Base-by-base conservation (phyloP, 1,140 invertebrate species). In the Halyomorpha halys region DNA sequence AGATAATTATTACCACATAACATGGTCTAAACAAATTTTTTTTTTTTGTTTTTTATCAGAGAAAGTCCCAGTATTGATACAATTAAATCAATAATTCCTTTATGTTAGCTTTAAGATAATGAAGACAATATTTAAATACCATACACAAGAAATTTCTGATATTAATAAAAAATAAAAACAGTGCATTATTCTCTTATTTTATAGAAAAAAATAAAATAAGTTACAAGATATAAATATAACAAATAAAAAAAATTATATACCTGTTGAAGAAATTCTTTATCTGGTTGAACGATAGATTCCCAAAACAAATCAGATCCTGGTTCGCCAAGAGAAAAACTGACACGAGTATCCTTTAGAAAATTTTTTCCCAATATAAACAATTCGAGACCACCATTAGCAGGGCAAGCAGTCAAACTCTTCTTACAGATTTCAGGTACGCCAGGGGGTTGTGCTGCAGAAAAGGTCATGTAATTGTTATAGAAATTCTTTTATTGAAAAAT, bases 361-460 rank as follows among this genome's bases (percentile, higher is more conserved):
- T 98, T 97, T 76, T 97, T 97, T 13, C 95, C 94, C 61, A 98
- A 84, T 54, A 97, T 87, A 73, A 97, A 97, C 16, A 98, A 76
- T 72, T 97, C 94, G n/a, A 85, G 73, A 1, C 91, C 91, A 9
- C 94, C 94, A 51, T 81, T 81, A 0, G 86, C 86, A 11, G 85
- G 82, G 71, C 86, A 89, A 19, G 87, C 85, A 19, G 82, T 83
- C 8, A 94, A 73, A 0, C 93, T 97, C 74, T 94, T 94, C 73
- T 94, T 93, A 70, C 89, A 91, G 63, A 97, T 94, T 77, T 98
- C 95, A 16, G 95, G 95, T 47, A 93, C 85, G 51, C 94, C 95
- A 9, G 93, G 88, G 15, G 94, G 94, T 80, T 98, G 94, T 56
- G 94, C 92, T 97, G 75, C 1, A 76, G 78, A 63, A 66, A 68